Evolutionary conservation across 2,888 invertebrate genomes (phyloP).

Genomic region (Andrena trimmerana): DNA sequence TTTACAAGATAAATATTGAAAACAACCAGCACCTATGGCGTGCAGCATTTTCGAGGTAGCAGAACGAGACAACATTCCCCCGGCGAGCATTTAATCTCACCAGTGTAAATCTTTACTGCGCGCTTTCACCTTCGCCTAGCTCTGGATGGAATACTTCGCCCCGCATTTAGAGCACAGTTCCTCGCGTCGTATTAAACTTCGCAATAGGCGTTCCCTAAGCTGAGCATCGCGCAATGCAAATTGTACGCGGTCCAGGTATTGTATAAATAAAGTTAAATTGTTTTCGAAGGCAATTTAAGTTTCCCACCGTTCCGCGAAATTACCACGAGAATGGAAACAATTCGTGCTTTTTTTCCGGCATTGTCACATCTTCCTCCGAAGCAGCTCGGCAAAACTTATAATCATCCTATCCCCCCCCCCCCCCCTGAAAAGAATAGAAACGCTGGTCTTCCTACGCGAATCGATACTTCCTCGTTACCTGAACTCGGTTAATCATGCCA

Average conservation of each 20-base stretch:
- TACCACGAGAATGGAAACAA: slow-evolving; percentile 11
- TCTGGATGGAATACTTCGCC: slow-evolving; percentile 9
- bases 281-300: slow-evolving; percentile 38
- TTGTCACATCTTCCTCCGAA: slow-evolving; percentile 4
- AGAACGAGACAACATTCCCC: slow-evolving; percentile 17
- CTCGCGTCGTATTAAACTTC: not conserved
- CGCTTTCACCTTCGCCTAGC: slow-evolving; percentile 22
- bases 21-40: slow-evolving; percentile 20
- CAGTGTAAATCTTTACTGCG: slow-evolving; percentile 30
- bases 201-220: not conserved
- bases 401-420: not conserved
- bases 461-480: slow-evolving; percentile 20
- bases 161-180: slow-evolving; percentile 7
- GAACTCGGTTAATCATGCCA: slow-evolving; percentile 41
- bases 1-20: slow-evolving; percentile 35
- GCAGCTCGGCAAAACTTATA: slow-evolving; percentile 24
- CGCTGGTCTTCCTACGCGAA: slow-evolving; percentile 16
- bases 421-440: not conserved
- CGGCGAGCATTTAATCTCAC: slow-evolving; percentile 21
- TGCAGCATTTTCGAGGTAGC: not conserved
- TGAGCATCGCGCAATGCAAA: not conserved
- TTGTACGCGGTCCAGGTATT: not conserved
- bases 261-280: slow-evolving; percentile 21
- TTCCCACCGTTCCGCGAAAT: slow-evolving; percentile 19
- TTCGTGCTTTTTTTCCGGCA: not conserved